These are phyloP conservation scores for Tonatia bakeri DNA, from an alignment of 2,113 vertebrate genomes.

Conservation along the genomic window DNA sequence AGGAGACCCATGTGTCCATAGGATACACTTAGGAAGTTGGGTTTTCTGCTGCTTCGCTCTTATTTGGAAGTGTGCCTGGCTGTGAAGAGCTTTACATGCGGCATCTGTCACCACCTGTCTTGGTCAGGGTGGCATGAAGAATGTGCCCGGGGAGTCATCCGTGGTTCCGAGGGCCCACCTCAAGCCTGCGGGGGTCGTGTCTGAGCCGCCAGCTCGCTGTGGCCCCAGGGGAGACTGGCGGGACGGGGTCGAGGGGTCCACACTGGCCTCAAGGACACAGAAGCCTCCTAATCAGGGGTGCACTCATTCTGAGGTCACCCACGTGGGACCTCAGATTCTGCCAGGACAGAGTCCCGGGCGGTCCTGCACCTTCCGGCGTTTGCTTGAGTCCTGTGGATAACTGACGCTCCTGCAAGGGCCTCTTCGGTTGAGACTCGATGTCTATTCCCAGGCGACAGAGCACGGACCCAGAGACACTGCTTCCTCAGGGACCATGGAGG, in stretches of 20 bases:
- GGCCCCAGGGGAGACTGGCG: too few species aligned
- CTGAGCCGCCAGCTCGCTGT: too few species aligned
- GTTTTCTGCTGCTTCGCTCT: neutral
- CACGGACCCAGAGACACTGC: neutral
- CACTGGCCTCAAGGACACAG: too few species aligned
- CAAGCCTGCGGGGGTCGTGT: neutral
- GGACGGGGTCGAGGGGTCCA: too few species aligned
- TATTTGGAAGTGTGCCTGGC: neutral
- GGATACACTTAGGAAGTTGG: neutral
- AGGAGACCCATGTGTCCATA: neutral
- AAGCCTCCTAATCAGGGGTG: too few species aligned
- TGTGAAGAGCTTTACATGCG: conserved; percentile 22
- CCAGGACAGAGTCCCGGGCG: neutral
- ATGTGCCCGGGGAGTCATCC: neutral
- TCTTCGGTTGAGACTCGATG: neutral
- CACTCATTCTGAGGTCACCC: too few species aligned
- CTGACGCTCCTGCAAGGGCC: neutral
- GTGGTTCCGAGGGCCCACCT: neutral
- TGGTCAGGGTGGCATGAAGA: neutral
- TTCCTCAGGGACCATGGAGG: neutral
- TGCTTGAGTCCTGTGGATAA: neutral
- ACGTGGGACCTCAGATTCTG: too few species aligned
- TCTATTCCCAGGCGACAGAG: neutral
- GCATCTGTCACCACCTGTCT: conserved; percentile 12
- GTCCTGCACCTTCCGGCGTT: neutral